Conservation (phyloP, 35 echinoderm and acorn worm genomes). For the Anneissia japonica region DNA sequence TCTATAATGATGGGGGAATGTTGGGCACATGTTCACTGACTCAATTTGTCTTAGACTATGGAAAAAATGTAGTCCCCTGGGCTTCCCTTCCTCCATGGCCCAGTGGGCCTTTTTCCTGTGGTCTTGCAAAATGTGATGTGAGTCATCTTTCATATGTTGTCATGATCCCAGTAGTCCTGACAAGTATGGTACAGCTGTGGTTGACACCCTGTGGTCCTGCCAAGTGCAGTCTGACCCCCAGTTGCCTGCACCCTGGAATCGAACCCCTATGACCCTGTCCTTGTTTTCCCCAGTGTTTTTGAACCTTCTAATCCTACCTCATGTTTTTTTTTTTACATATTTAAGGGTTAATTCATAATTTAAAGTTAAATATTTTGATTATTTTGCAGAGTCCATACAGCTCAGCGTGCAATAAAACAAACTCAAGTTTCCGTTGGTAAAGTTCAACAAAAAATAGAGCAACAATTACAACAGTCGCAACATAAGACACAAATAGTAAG, state of each 20-base stretch:
- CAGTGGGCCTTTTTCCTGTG: not conserved
- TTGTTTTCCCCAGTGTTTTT: not conserved
- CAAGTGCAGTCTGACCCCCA: not conserved
- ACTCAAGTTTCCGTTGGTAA: conserved; percentile 62
- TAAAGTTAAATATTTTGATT: not conserved
- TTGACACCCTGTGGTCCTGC: not conserved
- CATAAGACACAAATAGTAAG: conserved; percentile 13
- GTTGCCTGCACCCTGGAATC: not conserved
- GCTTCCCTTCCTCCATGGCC: not conserved
- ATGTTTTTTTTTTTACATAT: not conserved
- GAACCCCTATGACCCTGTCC: not conserved
- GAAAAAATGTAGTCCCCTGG: not conserved
- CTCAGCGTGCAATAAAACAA: conserved; percentile 99
- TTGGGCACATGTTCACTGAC: not conserved
- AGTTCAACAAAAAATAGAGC: conserved; percentile 60
- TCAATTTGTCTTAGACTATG: not conserved
- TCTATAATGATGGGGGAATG: not conserved
- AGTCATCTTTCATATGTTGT: too few species aligned
- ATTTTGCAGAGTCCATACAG: conserved; percentile 69
- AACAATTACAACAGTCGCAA: conserved; percentile 46
- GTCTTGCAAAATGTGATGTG: conserved; percentile 4
- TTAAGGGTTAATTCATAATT: not conserved
- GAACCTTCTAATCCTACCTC: too few species aligned
- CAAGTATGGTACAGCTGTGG: too few species aligned
- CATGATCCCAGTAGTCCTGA: too few species aligned